phyloP scores from a whole-genome alignment of 2,797 vertebrate genomes.

The Macropus fuliginosus region DNA sequence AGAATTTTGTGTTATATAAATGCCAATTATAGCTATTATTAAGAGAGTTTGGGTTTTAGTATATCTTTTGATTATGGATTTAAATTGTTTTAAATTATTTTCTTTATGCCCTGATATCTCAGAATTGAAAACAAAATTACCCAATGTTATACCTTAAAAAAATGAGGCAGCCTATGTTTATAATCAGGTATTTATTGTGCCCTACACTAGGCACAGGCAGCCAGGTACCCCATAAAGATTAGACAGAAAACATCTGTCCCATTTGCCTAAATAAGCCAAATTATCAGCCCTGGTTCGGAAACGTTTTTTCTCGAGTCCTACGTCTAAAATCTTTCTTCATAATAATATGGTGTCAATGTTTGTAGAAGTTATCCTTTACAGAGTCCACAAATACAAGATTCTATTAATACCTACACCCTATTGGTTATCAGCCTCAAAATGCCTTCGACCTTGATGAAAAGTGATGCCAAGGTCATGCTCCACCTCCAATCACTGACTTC shows the following conservation, averaged over 20 bases:
- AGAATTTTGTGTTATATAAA: neutral
- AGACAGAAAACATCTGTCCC: neutral
- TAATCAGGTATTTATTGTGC: neutral
- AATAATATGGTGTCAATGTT: neutral
- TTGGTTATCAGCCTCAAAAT: neutral
- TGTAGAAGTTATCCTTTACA: neutral
- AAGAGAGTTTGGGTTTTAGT: neutral
- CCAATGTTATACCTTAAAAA: neutral
- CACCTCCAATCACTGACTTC: neutral
- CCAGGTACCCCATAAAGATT: neutral
- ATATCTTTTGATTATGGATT: neutral
- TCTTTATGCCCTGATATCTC: neutral
- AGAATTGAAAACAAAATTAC: neutral
- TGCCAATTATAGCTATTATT: neutral
- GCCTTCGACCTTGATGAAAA: neutral
- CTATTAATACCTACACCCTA: neutral
- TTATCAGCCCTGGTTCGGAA: neutral
- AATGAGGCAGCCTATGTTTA: neutral
- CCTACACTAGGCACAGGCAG: neutral
- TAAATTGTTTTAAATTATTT: neutral
- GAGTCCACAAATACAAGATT: neutral
- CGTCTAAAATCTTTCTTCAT: neutral
- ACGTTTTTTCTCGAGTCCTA: neutral
- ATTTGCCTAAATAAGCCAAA: neutral
- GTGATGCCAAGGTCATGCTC: neutral